Evolutionary conservation across 2,888 invertebrate genomes (phyloP).

Genomic region (Cryptus armator): DNA sequence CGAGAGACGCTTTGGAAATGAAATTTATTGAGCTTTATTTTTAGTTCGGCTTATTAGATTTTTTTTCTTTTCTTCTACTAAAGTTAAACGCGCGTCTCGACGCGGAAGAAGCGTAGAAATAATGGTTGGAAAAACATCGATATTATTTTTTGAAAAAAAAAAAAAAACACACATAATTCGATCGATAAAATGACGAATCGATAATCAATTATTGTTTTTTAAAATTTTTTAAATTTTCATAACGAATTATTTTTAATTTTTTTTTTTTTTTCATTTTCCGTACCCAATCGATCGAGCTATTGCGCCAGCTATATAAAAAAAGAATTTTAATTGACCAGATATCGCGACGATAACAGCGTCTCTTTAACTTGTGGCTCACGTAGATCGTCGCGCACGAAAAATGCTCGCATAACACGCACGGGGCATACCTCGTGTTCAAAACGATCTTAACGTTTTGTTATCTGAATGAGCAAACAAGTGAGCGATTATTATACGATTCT

Average conservation of each 20-base stretch:
- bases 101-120: too few species aligned
- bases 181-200: background rate
- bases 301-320: background rate
- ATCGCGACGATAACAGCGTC: slow-evolving; percentile 2
- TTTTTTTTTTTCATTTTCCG: background rate
- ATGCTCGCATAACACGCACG: background rate
- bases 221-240: too few species aligned
- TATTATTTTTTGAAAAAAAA: background rate
- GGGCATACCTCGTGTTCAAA: background rate
- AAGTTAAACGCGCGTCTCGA: too few species aligned
- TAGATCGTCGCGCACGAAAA: background rate
- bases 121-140: background rate
- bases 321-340: background rate
- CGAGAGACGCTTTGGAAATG: slow-evolving; percentile 2
- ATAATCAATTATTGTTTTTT: background rate
- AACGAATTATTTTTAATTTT: background rate
- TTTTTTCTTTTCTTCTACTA: background rate
- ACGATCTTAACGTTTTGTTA: slow-evolving; percentile 18
- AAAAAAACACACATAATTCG: background rate
- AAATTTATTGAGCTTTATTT: slow-evolving; percentile 60
- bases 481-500: slow-evolving; percentile 8
- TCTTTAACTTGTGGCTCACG: background rate
- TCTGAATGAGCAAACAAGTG: slow-evolving; percentile 30
- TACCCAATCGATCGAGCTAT: background rate
- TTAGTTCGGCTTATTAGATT: slow-evolving; percentile 22